Evolutionary conservation across 1,140 invertebrate genomes (phyloP).

Genomic region (Lysiphlebus fabarum): DNA sequence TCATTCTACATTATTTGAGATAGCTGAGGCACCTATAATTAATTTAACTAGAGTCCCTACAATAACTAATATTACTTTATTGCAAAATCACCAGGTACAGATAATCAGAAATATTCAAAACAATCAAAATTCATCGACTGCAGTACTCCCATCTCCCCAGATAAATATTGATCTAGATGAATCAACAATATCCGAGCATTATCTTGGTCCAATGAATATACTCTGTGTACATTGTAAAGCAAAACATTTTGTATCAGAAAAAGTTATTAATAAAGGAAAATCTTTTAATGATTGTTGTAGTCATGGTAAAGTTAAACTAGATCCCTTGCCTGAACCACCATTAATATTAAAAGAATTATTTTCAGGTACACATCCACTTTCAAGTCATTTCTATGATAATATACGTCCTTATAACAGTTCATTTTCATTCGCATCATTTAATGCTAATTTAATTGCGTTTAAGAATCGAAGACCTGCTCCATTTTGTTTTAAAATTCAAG

Average conservation of each 20-base stretch:
- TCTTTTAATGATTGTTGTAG: constrained; percentile 23
- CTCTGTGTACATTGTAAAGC: constrained; percentile 19
- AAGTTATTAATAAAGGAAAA: constrained; percentile 18
- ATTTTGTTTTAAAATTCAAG: constrained; percentile 21
- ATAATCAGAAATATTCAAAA: background rate
- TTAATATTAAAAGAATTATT: constrained; percentile 14
- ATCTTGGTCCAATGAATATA: constrained; percentile 17
- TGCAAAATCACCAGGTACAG: background rate
- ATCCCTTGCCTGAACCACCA: constrained; percentile 16
- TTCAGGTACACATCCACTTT: constrained; percentile 16
- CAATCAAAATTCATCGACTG: background rate
- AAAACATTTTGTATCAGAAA: constrained; percentile 16
- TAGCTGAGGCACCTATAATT: background rate
- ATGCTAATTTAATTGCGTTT: constrained; percentile 21
- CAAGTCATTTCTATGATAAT: constrained; percentile 15
- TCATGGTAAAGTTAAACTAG: constrained; percentile 18
- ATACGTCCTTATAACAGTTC: constrained; percentile 45
- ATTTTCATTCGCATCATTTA: constrained; percentile 21
- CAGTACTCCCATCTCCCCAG: background rate
- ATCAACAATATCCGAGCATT: constrained; percentile 10
- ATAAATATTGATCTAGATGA: background rate
- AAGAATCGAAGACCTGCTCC: constrained; percentile 11
- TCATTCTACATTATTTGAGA: background rate
- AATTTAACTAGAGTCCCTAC: background rate
- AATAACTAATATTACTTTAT: background rate